Percentiles rank a stretch among this genome's conserved stretches.
These are phyloP conservation scores for Propithecus coquereli DNA, from an alignment of 2,113 vertebrate species.

Conservation along the genomic window DNA sequence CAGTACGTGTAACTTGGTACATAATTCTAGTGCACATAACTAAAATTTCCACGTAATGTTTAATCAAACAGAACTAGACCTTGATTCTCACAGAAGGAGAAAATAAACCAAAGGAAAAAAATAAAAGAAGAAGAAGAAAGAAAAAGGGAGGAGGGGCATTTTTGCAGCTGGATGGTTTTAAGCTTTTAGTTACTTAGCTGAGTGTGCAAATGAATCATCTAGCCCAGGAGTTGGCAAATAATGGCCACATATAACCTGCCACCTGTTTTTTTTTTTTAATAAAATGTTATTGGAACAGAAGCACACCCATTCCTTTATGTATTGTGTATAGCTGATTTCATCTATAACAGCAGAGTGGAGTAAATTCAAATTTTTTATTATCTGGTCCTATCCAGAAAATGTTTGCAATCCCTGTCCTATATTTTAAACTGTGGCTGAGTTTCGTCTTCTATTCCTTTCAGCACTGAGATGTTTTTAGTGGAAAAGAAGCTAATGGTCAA, in stretches of 20 bases:
- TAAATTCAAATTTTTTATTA: not conserved
- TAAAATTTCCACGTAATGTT: not conserved
- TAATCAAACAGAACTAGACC: not conserved
- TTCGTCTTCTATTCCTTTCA: not conserved
- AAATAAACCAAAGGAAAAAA: not conserved
- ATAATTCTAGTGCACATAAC: not conserved
- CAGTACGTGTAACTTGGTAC: not conserved
- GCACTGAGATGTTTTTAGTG: not conserved
- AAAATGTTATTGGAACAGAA: not conserved
- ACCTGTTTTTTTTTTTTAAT: not conserved
- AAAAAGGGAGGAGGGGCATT: accelerated
- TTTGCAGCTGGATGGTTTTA: not conserved
- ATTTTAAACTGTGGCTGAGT: not conserved
- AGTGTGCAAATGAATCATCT: not conserved
- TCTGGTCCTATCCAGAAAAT: not conserved
- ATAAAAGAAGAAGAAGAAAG: not conserved
- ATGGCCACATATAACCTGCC: not conserved
- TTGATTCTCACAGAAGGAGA: accelerated
- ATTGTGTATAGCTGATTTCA: not conserved
- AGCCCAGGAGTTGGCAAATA: not conserved
- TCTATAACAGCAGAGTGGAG: not conserved
- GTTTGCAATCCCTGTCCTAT: not conserved
- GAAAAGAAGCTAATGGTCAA: not conserved
- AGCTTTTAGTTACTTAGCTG: not conserved
- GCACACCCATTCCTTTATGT: not conserved